Evolutionary conservation across 2,888 invertebrate genomes (phyloP).

Genomic region (Melanostoma mellinum): DNA sequence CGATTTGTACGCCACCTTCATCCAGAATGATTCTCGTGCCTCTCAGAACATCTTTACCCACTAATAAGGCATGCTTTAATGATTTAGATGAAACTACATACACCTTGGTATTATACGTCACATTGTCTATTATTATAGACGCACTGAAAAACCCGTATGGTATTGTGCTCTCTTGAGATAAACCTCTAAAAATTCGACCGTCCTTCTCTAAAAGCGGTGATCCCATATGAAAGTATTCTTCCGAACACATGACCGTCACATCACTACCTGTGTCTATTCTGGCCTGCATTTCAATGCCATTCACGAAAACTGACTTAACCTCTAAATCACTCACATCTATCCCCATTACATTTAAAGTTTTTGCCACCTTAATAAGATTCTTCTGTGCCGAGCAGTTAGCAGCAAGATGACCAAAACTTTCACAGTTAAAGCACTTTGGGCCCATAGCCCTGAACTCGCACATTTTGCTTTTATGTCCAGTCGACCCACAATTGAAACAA

Average conservation of each 20-base stretch:
- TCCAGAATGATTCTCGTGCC: neutral
- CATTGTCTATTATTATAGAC: no score
- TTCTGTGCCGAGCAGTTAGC: conserved; percentile 4
- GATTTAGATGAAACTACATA: neutral
- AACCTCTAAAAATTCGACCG: neutral
- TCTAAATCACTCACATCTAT: no score
- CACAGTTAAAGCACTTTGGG: conserved; percentile 5
- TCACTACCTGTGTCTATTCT: no score
- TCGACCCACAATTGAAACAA: neutral
- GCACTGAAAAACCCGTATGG: no score
- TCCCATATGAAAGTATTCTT: conserved; percentile 5
- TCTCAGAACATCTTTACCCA: neutral
- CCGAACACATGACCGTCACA: neutral
- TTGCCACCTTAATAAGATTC: neutral
- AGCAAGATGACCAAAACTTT: conserved; percentile 9
- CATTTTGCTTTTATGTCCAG: neutral
- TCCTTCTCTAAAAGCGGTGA: conserved; percentile 1
- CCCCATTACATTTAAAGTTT: neutral
- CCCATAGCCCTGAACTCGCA: conserved; percentile 1
- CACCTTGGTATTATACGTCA: neutral
- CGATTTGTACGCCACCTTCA: no score
- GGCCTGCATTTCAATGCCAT: no score
- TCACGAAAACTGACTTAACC: no score
- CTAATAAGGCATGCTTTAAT: no score
- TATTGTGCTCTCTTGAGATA: neutral